These are phyloP conservation scores for Ditylenchus weischeri DNA, from an alignment of 2,888 invertebrate species.

Conservation along the genomic window DNA sequence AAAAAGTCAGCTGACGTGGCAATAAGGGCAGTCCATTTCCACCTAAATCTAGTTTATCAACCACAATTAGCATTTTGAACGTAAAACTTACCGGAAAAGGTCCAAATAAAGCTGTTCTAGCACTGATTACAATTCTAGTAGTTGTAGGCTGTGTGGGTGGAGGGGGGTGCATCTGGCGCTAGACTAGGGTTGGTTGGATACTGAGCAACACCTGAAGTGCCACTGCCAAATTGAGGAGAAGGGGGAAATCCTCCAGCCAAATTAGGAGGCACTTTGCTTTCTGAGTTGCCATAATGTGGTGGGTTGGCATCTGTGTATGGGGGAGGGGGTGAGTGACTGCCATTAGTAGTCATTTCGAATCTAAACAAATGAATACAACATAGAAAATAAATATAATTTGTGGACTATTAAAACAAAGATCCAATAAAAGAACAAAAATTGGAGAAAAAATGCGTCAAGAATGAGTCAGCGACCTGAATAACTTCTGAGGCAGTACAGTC, in stretches of 20 bases:
- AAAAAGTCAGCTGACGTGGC: slow-evolving; percentile 38
- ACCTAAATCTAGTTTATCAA: slow-evolving; percentile 20
- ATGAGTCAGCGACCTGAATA: too few relatives aligned
- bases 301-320: slow-evolving; percentile 20
- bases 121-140: slow-evolving; percentile 18
- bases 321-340: slow-evolving; percentile 18
- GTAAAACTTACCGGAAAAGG: slow-evolving; percentile 35
- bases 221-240: slow-evolving; percentile 2
- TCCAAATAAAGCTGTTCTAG: slow-evolving; percentile 31
- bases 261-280: slow-evolving; percentile 5
- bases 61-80: too few relatives aligned
- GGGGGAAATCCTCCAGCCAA: slow-evolving; percentile 15
- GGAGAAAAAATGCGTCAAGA: neutral
- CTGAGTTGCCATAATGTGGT: slow-evolving; percentile 3
- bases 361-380: slow-evolving; percentile 8
- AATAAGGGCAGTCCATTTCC: slow-evolving; percentile 55
- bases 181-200: slow-evolving; percentile 7
- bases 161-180: slow-evolving; percentile 8
- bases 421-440: neutral
- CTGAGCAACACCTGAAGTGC: slow-evolving; percentile 3
- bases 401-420: neutral
- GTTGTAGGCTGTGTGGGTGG: slow-evolving; percentile 3
- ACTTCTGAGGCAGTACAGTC: too few relatives aligned
- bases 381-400: slow-evolving; percentile 4
- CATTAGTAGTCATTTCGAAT: neutral